Percentiles rank a stretch among this genome's conserved stretches.
Conservation (phyloP, 2,888 invertebrate species). For the Phaedon cochleariae region DNA sequence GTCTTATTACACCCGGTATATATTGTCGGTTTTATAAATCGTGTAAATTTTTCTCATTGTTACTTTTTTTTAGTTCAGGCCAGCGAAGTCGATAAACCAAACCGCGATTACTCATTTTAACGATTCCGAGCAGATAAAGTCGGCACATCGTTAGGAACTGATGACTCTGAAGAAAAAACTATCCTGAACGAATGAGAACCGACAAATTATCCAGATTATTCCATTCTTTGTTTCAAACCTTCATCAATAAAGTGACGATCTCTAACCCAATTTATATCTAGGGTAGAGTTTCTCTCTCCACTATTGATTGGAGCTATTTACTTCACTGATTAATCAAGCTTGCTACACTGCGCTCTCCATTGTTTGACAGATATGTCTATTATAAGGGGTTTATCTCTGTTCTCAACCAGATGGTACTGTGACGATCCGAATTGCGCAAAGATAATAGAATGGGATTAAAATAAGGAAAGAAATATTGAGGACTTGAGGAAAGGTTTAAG, state of each 20-base stretch:
- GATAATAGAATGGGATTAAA: background rate
- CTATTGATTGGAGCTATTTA: conserved; percentile 38
- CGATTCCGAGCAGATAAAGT: background rate
- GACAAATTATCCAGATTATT: conserved; percentile 33
- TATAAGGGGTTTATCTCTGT: conserved; percentile 44
- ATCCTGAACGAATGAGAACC: conserved; percentile 22
- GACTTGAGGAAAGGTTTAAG: background rate
- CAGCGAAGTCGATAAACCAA: background rate
- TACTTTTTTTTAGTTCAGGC: background rate
- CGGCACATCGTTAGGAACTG: conserved; percentile 6
- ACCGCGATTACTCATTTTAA: background rate
- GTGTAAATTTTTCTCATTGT: too few relatives aligned
- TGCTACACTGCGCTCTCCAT: conserved; percentile 44
- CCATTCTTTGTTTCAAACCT: conserved; percentile 27
- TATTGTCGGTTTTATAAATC: too few relatives aligned
- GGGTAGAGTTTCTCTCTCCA: conserved; percentile 10
- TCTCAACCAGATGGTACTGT: conserved; percentile 29
- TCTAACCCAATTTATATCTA: conserved; percentile 27
- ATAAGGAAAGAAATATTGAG: background rate
- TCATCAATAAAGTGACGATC: conserved; percentile 28
- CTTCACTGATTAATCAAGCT: conserved; percentile 35
- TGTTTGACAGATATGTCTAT: conserved; percentile 58
- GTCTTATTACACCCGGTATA: too few relatives aligned
- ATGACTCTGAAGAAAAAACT: conserved; percentile 19
- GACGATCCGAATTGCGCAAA: conserved; percentile 2